Percentiles rank a stretch among this genome's conserved stretches.
phyloP scores from a whole-genome alignment of 2,888 invertebrate species.

The Chloroclystis v-ata region DNA sequence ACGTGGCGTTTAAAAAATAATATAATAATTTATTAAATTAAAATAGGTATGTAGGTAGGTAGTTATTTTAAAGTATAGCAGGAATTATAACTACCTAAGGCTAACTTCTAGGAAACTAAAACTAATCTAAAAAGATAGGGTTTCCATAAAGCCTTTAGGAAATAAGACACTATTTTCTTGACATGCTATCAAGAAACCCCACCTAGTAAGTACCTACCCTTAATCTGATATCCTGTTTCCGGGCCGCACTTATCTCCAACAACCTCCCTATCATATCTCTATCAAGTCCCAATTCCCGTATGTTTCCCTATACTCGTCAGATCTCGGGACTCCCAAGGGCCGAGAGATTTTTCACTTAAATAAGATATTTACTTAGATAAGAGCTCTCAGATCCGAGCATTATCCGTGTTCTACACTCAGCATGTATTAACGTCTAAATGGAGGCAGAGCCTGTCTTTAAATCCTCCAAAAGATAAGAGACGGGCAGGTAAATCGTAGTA shows the following conservation, averaged over 20 bases:
- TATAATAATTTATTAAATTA: too few species aligned
- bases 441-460: background rate
- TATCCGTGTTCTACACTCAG: constrained; percentile 9
- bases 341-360: constrained; percentile 8
- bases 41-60: too few species aligned
- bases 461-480: background rate
- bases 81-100: too few species aligned
- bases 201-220: background rate
- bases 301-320: background rate
- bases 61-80: too few species aligned
- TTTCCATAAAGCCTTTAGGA: too few species aligned
- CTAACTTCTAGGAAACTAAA: too few species aligned
- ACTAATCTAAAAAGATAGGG: too few species aligned
- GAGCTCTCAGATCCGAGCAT: constrained; percentile 11
- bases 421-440: background rate
- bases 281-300: background rate
- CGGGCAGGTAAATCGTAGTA: too few species aligned
- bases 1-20: too few species aligned
- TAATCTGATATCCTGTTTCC: background rate
- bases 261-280: background rate
- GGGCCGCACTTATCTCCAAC: background rate
- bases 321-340: background rate
- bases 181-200: background rate
- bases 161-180: too few species aligned
- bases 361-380: constrained; percentile 16